Conservation (phyloP, 2,888 invertebrate genomes). For the Xanthia togata region DNA sequence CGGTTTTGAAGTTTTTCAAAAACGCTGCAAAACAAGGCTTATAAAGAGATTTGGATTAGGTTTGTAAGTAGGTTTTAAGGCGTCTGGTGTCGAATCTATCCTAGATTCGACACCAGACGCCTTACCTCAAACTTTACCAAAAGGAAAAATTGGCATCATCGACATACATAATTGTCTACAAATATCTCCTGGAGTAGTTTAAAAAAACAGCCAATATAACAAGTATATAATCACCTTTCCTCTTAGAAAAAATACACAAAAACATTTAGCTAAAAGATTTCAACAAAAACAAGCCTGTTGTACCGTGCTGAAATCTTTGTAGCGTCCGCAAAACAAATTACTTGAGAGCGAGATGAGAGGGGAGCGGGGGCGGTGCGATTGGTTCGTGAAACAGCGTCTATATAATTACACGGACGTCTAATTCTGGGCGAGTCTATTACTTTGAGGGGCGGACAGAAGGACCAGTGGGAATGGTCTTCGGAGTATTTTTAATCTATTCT, state of each 20-base stretch:
- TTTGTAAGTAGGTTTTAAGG: too few relatives aligned
- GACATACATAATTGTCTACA: background rate
- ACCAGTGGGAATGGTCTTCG: conserved; percentile 27
- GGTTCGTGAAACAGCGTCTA: conserved; percentile 67
- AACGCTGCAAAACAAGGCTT: too few relatives aligned
- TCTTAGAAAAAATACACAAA: conserved; percentile 12
- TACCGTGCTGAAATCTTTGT: conserved; percentile 53
- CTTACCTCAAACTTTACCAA: too few relatives aligned
- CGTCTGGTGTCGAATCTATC: too few relatives aligned
- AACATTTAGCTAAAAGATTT: conserved; percentile 54
- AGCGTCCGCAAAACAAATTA: conserved; percentile 67
- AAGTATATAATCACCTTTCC: background rate
- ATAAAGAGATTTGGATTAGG: too few relatives aligned
- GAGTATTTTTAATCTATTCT: background rate
- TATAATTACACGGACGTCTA: conserved; percentile 67
- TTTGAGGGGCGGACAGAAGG: conserved; percentile 31
- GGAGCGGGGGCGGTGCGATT: conserved; percentile 42
- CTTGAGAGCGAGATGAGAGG: conserved; percentile 54
- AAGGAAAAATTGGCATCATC: too few relatives aligned
- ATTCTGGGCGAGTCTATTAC: conserved; percentile 57
- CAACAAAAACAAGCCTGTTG: conserved; percentile 59
- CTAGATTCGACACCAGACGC: background rate
- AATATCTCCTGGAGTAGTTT: background rate
- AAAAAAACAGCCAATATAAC: background rate
- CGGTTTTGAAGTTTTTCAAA: background rate